A percentile compares a stretch with the other conserved stretches of the same genome.
Evolutionary conservation across 2,797 vertebrate genomes (phyloP).

Genomic region (Microtus agrestis): DNA sequence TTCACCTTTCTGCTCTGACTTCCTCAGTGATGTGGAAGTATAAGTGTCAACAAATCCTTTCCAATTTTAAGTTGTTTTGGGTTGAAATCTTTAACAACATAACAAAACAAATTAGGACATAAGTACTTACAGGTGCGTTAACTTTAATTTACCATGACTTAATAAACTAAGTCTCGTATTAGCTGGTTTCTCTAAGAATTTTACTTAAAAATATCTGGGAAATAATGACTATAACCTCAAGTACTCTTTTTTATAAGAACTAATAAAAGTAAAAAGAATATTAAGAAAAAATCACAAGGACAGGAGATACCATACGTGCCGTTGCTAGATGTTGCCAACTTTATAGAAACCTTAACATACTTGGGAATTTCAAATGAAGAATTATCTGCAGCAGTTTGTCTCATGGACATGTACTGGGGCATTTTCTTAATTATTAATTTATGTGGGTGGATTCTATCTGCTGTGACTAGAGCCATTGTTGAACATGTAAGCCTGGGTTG

Average conservation of each 20-base stretch:
- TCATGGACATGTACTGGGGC: neutral
- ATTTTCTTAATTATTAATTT: neutral
- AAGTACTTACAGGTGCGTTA: neutral
- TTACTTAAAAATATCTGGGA: neutral
- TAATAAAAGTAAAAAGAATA: neutral
- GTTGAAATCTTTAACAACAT: neutral
- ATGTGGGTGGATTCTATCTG: neutral
- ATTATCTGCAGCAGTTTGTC: neutral
- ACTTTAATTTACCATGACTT: neutral
- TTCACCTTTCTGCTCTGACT: too few relatives aligned
- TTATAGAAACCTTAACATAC: neutral
- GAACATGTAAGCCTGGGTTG: neutral
- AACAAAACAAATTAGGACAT: neutral
- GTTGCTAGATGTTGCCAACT: neutral
- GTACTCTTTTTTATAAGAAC: neutral
- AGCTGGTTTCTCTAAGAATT: neutral
- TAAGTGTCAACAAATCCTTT: neutral
- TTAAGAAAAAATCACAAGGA: neutral
- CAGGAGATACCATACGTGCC: neutral
- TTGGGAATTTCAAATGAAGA: neutral
- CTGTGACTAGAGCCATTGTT: neutral
- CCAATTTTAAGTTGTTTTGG: too few relatives aligned
- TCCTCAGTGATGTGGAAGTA: neutral
- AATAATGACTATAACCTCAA: neutral
- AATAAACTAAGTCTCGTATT: neutral